phyloP scores from a whole-genome alignment of 1,140 invertebrate species.

The Lordiphosa stackelbergi region DNA sequence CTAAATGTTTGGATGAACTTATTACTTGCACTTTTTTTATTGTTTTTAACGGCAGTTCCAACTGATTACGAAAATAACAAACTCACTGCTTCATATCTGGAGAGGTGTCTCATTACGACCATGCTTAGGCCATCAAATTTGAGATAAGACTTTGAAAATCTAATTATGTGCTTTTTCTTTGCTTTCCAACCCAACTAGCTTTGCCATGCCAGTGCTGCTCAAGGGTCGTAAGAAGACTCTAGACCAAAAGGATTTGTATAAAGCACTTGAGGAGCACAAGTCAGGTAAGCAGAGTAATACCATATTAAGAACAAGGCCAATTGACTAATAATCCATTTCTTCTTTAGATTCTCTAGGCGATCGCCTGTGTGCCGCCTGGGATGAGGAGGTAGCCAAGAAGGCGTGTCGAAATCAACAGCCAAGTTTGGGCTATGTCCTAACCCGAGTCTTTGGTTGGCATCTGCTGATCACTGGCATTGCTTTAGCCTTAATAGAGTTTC shows the following conservation, averaged over 20 bases:
- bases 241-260: constrained; percentile 79
- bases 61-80: too few relatives aligned
- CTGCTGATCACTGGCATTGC: constrained; percentile 26
- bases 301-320: not conserved
- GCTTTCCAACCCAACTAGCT: constrained; percentile 53
- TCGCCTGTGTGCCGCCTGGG: constrained; percentile 56
- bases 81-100: too few relatives aligned
- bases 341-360: constrained; percentile 55
- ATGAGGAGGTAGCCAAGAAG: constrained; percentile 39
- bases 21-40: too few relatives aligned
- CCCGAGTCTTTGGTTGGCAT: constrained; percentile 51
- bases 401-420: constrained; percentile 36
- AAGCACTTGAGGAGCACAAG: constrained; percentile 79
- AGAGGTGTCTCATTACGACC: too few relatives aligned
- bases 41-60: too few relatives aligned
- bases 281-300: constrained; percentile 63
- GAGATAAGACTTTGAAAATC: not conserved
- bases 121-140: too few relatives aligned
- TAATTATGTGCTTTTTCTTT: not conserved
- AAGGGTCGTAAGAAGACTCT: constrained; percentile 79
- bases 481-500: constrained; percentile 36
- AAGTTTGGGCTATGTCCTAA: constrained; percentile 32
- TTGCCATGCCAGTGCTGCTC: constrained; percentile 78
- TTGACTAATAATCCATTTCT: not conserved
- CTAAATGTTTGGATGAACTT: too few relatives aligned